These are phyloP conservation scores for Polydrusus cervinus DNA, from an alignment of 2,888 invertebrate genomes.

Conservation along the genomic window DNA sequence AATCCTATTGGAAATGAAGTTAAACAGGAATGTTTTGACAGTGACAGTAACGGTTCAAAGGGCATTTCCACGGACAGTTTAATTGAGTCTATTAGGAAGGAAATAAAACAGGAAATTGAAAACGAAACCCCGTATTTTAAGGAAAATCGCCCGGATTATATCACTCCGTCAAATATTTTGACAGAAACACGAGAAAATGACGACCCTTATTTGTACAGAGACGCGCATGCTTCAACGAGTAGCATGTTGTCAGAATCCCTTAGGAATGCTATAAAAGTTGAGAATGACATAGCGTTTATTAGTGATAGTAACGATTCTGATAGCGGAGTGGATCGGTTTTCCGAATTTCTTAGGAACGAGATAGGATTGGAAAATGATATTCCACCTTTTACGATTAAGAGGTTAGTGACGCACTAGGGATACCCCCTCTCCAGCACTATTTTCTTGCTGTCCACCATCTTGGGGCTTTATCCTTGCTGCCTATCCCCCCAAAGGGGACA, in stretches of 20 bases:
- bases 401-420: no score
- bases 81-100: not conserved
- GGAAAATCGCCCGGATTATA: not conserved
- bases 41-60: not conserved
- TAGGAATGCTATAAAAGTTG: not conserved
- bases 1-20: not conserved
- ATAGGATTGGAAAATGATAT: not conserved
- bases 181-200: not conserved
- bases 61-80: not conserved
- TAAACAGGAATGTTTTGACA: not conserved
- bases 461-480: no score
- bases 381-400: not conserved
- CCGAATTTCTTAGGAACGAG: not conserved
- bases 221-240: not conserved
- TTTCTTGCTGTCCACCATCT: no score
- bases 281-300: not conserved
- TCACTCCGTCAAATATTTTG: not conserved
- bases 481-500: no score
- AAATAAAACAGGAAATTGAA: not conserved
- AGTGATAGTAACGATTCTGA: not conserved
- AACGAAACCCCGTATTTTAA: not conserved
- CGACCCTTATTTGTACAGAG: not conserved
- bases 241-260: not conserved
- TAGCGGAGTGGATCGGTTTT: not conserved
- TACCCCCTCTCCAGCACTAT: no score